These are phyloP conservation scores for Parotia lawesii DNA, from an alignment of 2,113 vertebrate genomes.

Conservation along the genomic window DNA sequence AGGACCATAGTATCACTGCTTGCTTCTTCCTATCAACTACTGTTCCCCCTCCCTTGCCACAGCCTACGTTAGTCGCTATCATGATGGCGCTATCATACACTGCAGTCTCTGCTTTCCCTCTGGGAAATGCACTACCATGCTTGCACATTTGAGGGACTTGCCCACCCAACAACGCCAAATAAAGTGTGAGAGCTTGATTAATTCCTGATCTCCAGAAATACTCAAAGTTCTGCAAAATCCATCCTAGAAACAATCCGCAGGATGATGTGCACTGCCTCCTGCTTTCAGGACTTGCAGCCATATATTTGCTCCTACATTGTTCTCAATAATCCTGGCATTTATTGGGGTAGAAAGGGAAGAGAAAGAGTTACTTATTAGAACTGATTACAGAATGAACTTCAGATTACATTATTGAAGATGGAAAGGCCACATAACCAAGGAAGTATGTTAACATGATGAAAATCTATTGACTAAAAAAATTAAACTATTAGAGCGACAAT, in stretches of 20 bases:
- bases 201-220: background rate
- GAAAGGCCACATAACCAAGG: background rate
- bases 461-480: background rate
- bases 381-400: background rate
- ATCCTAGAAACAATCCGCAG: background rate
- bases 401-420: background rate
- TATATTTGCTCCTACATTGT: background rate
- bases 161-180: background rate
- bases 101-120: background rate
- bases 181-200: background rate
- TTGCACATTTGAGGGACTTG: background rate
- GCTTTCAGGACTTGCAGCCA: background rate
- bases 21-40: background rate
- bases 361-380: background rate
- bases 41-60: background rate
- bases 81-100: background rate
- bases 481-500: background rate
- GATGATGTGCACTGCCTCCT: background rate
- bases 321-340: background rate
- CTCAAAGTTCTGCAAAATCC: background rate
- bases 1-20: background rate
- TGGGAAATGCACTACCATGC: background rate
- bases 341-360: background rate
- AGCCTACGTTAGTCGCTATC: rapidly evolving
- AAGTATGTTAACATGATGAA: background rate